These are phyloP conservation scores for Actinopyga echinites DNA, from an alignment of 53 echinoderm and acorn worm species.

Conservation along the genomic window DNA sequence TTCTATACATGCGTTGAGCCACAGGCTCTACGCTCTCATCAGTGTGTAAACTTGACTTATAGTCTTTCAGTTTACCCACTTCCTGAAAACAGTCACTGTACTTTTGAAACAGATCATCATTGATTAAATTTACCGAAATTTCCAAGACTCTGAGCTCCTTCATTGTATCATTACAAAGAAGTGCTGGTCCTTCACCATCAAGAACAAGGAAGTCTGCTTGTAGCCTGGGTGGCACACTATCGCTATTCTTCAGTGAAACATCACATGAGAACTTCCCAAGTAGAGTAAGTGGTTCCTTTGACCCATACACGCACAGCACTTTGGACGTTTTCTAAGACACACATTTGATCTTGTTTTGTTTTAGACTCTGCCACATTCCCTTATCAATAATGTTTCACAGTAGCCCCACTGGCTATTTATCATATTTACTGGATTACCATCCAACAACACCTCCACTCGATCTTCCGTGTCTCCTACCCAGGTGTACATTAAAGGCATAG, in stretches of 20 bases:
- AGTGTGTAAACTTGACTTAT: slow-evolving; percentile 53
- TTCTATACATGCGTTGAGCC: slow-evolving; percentile 54
- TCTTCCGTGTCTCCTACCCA: not conserved
- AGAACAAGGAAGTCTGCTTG: slow-evolving; percentile 53
- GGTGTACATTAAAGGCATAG: slow-evolving; percentile 22
- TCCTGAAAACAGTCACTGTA: slow-evolving; percentile 36
- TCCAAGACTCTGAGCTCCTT: slow-evolving; percentile 37
- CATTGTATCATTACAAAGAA: slow-evolving; percentile 51
- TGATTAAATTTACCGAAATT: slow-evolving; percentile 44
- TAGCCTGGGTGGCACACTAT: slow-evolving; percentile 9
- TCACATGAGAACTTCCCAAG: slow-evolving; percentile 48
- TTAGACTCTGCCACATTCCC: slow-evolving; percentile 38
- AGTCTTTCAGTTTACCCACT: slow-evolving; percentile 57
- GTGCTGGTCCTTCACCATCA: slow-evolving; percentile 47
- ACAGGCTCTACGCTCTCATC: slow-evolving; percentile 44
- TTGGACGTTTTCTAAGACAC: slow-evolving; percentile 38
- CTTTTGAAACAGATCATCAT: slow-evolving; percentile 39
- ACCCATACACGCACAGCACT: slow-evolving; percentile 56
- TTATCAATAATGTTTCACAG: slow-evolving; percentile 50
- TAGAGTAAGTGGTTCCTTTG: slow-evolving; percentile 49
- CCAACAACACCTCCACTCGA: slow-evolving; percentile 13
- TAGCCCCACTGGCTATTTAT: slow-evolving; percentile 66
- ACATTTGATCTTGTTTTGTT: slow-evolving; percentile 49
- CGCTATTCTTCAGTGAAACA: not conserved
- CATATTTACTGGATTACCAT: slow-evolving; percentile 33